Conservation (phyloP, 2,888 invertebrate genomes). For the Caenorhabditis imperialis region DNA sequence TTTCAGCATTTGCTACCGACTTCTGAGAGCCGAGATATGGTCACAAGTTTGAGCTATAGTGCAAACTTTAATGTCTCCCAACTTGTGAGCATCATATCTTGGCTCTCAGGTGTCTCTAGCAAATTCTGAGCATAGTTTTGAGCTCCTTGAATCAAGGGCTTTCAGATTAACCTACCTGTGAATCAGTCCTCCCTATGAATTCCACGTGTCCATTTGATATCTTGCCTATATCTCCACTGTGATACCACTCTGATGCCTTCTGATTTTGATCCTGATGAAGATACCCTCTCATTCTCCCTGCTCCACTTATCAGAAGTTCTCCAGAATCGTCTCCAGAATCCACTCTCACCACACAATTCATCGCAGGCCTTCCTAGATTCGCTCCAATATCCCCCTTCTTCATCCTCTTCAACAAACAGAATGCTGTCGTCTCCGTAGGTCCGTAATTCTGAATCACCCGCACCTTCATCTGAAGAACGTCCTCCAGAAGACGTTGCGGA, state of each 20-base stretch:
- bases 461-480: conserved; percentile 47
- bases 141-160: no score
- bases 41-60: no score
- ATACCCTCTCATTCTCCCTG: conserved; percentile 72
- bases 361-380: conserved; percentile 64
- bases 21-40: no score
- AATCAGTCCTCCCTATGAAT: conserved; percentile 71
- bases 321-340: conserved; percentile 8
- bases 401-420: conserved; percentile 63
- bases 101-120: no score
- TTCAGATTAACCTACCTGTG: conserved; percentile 65
- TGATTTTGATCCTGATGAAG: conserved; percentile 25
- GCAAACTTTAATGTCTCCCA: no score
- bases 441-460: conserved; percentile 73
- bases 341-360: conserved; percentile 48
- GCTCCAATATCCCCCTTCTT: conserved; percentile 58
- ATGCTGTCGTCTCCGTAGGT: conserved; percentile 74
- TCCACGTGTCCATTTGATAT: conserved; percentile 54
- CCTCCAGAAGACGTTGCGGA: conserved; percentile 56
- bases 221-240: conserved; percentile 69
- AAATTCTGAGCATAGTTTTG: no score
- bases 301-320: conserved; percentile 58
- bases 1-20: no score
- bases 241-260: conserved; percentile 65
- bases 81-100: no score